Conservation (phyloP, 1,140 invertebrate species). For the Ctenoplectra terminalis region DNA sequence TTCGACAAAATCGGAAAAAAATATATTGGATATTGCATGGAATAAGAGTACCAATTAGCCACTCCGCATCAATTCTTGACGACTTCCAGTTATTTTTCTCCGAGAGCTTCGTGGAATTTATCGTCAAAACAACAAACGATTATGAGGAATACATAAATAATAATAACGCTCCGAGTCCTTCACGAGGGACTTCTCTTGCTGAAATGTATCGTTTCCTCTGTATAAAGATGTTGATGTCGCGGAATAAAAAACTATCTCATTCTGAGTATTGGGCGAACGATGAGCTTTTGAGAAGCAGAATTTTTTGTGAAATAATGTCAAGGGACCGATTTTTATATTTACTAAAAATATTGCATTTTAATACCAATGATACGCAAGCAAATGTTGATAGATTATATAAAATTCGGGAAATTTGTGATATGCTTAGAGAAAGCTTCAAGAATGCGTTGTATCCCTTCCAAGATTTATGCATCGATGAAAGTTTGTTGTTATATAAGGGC, state of each 20-base stretch:
- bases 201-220: conserved; percentile 54
- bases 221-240: conserved; percentile 44
- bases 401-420: neutral
- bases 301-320: conserved; percentile 45
- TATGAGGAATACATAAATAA: conserved; percentile 16
- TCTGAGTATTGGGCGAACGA: conserved; percentile 50
- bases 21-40: conserved; percentile 18
- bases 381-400: neutral
- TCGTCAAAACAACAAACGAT: conserved; percentile 33
- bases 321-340: conserved; percentile 45
- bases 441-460: no score
- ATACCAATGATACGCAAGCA: neutral
- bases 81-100: conserved; percentile 41
- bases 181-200: conserved; percentile 22
- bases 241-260: conserved; percentile 42
- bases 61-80: conserved; percentile 29
- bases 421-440: no score
- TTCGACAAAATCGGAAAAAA: conserved; percentile 15
- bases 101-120: conserved; percentile 37
- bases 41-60: conserved; percentile 34
- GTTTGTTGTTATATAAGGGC: no score
- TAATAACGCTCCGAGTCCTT: conserved; percentile 21
- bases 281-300: conserved; percentile 31
- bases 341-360: conserved; percentile 52
- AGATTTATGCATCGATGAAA: no score